Conservation (phyloP, 2,888 invertebrate species). For the Coenonympha glycerion region DNA sequence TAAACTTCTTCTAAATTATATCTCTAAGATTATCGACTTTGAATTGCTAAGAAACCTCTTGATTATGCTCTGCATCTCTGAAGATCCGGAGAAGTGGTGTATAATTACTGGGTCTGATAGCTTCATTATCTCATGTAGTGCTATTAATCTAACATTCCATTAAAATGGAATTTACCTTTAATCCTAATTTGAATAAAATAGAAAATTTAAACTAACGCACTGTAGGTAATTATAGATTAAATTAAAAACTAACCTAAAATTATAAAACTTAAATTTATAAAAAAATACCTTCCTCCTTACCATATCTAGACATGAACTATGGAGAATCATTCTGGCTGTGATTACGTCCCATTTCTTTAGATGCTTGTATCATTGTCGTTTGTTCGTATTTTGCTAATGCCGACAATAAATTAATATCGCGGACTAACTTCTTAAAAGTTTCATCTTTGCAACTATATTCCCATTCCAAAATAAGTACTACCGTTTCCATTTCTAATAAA, state of each 20-base stretch:
- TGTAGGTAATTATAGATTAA: slow-evolving; percentile 71
- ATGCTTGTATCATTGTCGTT: slow-evolving; percentile 45
- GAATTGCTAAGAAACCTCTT: slow-evolving; percentile 36
- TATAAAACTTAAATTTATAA: slow-evolving; percentile 48
- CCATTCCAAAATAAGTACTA: slow-evolving; percentile 11
- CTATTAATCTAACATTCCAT: slow-evolving; percentile 64
- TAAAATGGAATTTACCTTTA: slow-evolving; percentile 59
- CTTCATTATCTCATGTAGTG: slow-evolving; percentile 47
- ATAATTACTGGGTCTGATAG: slow-evolving; percentile 29
- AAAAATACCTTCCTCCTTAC: slow-evolving; percentile 56
- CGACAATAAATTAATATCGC: slow-evolving; percentile 49
- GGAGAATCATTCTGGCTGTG: slow-evolving; percentile 75
- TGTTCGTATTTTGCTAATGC: slow-evolving; percentile 42
- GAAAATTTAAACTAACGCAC: slow-evolving; percentile 69
- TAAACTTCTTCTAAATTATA: slow-evolving; percentile 71
- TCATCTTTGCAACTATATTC: slow-evolving; percentile 30
- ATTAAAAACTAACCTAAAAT: slow-evolving; percentile 54
- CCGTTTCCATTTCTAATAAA: slow-evolving; percentile 14
- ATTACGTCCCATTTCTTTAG: slow-evolving; percentile 63
- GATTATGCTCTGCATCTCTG: slow-evolving; percentile 27
- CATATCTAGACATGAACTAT: slow-evolving; percentile 69
- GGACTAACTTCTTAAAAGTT: slow-evolving; percentile 27
- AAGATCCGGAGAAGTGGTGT: slow-evolving; percentile 12
- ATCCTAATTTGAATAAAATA: slow-evolving; percentile 65
- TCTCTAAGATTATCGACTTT: slow-evolving; percentile 61